phyloP scores from a whole-genome alignment of 2,797 vertebrate genomes.

The Coregonus sp. region DNA sequence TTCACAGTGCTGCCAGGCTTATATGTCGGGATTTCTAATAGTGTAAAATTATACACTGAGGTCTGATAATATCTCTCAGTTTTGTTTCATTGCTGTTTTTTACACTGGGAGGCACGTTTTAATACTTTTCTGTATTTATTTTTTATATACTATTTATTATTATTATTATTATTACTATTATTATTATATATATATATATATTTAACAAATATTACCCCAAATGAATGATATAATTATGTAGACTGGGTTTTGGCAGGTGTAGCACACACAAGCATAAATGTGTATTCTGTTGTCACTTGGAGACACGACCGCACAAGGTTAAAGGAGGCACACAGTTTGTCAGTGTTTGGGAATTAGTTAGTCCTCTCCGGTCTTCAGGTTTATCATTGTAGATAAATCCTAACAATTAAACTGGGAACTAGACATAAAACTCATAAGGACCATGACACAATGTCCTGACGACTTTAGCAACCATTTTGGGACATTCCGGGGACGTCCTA shows the following conservation, averaged over 20 bases:
- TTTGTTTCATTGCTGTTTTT: too few relatives aligned
- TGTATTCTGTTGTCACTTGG: too few relatives aligned
- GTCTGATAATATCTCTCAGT: background rate
- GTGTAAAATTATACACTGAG: background rate
- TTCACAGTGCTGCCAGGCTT: slow-evolving; percentile 17
- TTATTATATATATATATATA: background rate
- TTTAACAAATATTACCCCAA: too few relatives aligned
- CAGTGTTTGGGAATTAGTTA: background rate
- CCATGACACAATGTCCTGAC: too few relatives aligned
- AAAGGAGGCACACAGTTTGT: slow-evolving; percentile 27
- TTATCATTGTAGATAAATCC: too few relatives aligned
- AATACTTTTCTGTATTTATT: background rate
- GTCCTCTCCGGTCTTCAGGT: too few relatives aligned
- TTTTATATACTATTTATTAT: background rate
- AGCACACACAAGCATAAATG: too few relatives aligned
- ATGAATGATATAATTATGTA: background rate
- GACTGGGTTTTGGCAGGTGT: background rate
- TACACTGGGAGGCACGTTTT: background rate
- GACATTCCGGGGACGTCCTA: background rate
- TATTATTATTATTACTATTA: too few relatives aligned
- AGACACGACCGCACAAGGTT: slow-evolving; percentile 51
- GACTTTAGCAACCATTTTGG: too few relatives aligned
- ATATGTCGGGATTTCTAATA: background rate
- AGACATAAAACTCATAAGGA: too few relatives aligned
- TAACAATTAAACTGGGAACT: too few relatives aligned